Conservation (phyloP, 2,797 vertebrate genomes). For the Thamnophis elegans region DNA sequence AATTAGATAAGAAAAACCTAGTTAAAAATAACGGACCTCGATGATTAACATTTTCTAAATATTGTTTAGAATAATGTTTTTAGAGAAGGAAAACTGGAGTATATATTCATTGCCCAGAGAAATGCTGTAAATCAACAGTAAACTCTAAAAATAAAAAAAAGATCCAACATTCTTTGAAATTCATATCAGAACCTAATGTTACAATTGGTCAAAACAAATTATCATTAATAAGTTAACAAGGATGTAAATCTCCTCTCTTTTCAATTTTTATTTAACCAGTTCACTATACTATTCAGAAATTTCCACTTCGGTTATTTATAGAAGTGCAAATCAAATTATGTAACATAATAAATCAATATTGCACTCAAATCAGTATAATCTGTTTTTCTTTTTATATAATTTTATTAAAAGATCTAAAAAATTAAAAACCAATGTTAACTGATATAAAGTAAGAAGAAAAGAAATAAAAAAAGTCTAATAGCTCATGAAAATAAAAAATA, state of each 20-base stretch:
- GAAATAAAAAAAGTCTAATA: not conserved
- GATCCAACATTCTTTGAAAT: slow-evolving; percentile 20
- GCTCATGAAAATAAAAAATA: not conserved
- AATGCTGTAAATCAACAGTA: not conserved
- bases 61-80: not conserved
- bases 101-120: not conserved
- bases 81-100: not conserved
- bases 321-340: not conserved
- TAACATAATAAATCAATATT: not conserved
- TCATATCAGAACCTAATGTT: slow-evolving; percentile 4
- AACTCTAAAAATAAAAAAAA: not conserved
- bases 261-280: not conserved
- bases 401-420: not conserved
- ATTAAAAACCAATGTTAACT: not conserved
- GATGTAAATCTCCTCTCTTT: not conserved
- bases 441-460: not conserved
- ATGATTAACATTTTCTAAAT: not conserved
- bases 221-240: not conserved
- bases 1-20: not conserved
- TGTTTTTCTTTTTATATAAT: not conserved
- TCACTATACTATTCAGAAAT: not conserved
- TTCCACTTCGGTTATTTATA: not conserved
- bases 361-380: not conserved
- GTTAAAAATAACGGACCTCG: not conserved
- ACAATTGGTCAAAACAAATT: slow-evolving; percentile 4